phyloP scores from a whole-genome alignment of 2,888 invertebrate species.

The Nymphalis urticae region DNA sequence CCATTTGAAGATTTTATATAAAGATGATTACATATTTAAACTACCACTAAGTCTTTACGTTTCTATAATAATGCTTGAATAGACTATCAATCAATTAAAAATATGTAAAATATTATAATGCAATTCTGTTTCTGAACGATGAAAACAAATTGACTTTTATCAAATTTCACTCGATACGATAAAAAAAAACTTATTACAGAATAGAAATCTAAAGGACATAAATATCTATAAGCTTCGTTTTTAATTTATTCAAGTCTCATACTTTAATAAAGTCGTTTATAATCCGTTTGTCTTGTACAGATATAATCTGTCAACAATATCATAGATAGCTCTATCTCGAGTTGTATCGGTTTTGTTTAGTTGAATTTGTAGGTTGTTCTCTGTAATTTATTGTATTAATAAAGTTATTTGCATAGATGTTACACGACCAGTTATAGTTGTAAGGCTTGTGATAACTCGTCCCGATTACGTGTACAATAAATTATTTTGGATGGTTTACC shows the following conservation, averaged over 20 bases:
- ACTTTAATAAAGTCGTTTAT: constrained; percentile 2
- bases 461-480: constrained; percentile 2
- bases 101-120: too few relatives aligned
- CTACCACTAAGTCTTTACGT: too few relatives aligned
- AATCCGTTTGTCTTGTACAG: neutral
- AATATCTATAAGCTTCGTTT: neutral
- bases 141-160: too few relatives aligned
- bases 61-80: too few relatives aligned
- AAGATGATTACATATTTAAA: too few relatives aligned
- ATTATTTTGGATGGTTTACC: constrained; percentile 8
- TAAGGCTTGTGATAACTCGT: constrained; percentile 9
- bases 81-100: too few relatives aligned
- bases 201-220: neutral
- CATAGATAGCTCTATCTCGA: neutral
- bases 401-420: constrained; percentile 13
- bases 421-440: constrained; percentile 8
- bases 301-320: constrained; percentile 6
- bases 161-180: too few relatives aligned
- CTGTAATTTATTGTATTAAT: constrained; percentile 10
- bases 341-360: constrained; percentile 6
- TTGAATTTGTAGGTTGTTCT: constrained; percentile 4
- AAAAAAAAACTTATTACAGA: too few relatives aligned
- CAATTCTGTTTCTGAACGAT: too few relatives aligned
- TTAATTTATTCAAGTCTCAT: neutral
- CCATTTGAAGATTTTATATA: too few relatives aligned